Conservation (phyloP, 2,888 invertebrate species). For the Netelia virgata region DNA sequence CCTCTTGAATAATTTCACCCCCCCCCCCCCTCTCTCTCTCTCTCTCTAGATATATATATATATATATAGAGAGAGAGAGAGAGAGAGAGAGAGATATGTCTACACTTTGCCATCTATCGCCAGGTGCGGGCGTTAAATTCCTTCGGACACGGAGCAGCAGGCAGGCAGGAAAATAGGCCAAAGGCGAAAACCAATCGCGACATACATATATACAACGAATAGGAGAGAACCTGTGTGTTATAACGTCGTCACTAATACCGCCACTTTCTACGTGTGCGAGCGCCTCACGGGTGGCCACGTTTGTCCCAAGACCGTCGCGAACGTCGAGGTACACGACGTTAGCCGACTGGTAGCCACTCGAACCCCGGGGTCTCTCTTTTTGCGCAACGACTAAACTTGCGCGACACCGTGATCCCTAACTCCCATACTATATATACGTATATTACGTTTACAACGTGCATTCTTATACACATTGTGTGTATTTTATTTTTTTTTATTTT, state of each 20-base stretch:
- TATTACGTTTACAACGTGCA: not conserved
- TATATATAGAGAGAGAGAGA: no score
- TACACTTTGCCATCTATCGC: no score
- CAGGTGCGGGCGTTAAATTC: constrained; percentile 55
- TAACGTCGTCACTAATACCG: not conserved
- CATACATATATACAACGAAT: constrained; percentile 20
- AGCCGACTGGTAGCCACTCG: constrained; percentile 15
- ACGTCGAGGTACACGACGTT: constrained; percentile 35
- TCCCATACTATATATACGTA: constrained; percentile 25
- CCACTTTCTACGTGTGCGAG: not conserved
- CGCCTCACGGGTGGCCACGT: constrained; percentile 68
- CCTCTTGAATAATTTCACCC: not conserved
- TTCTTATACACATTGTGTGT: constrained; percentile 6
- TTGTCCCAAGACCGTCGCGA: constrained; percentile 50
- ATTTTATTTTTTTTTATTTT: not conserved
- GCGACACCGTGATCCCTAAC: constrained; percentile 18
- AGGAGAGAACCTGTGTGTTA: constrained; percentile 46
- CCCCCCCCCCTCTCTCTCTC: not conserved
- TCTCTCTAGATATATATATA: not conserved
- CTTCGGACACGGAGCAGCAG: constrained; percentile 17
- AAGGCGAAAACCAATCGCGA: constrained; percentile 60
- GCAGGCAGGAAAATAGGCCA: constrained; percentile 48
- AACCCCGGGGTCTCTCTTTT: constrained; percentile 41
- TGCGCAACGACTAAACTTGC: constrained; percentile 48
- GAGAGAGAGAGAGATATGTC: no score